Percentiles rank a stretch among this genome's conserved stretches.
phyloP scores from a whole-genome alignment of 2,113 vertebrate genomes.

The Chrysochloris asiatica region DNA sequence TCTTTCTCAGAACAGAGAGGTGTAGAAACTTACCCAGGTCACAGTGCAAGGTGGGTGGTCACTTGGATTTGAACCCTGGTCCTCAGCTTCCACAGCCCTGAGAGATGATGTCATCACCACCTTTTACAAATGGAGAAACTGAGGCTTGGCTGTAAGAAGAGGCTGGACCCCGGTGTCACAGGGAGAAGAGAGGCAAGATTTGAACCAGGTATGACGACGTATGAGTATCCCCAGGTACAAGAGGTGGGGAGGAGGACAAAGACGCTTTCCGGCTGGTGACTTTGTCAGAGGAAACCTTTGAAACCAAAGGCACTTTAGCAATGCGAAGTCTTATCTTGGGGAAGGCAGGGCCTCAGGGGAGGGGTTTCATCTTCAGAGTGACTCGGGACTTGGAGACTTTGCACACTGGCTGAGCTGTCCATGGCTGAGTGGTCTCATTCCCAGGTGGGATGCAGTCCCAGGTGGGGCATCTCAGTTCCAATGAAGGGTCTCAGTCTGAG shows the following conservation, averaged over 20 bases:
- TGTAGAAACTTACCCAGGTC: neutral
- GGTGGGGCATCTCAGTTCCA: neutral
- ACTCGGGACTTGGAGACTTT: neutral
- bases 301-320: neutral
- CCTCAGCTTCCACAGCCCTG: neutral
- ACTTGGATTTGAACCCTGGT: neutral
- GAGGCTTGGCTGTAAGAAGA: neutral
- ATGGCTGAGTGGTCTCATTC: neutral
- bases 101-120: neutral
- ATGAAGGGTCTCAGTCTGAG: neutral
- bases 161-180: neutral
- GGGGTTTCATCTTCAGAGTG: neutral
- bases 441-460: neutral
- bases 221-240: neutral
- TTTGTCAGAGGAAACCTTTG: neutral
- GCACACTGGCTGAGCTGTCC: neutral
- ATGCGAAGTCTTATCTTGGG: neutral
- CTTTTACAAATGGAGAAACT: neutral
- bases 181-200: neutral
- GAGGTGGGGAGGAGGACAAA: neutral
- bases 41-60: neutral
- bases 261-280: neutral
- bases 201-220: rapidly evolving
- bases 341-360: neutral
- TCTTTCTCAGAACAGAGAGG: neutral